phyloP scores from a whole-genome alignment of 2,888 invertebrate species.

The Scotopteryx bipunctaria region DNA sequence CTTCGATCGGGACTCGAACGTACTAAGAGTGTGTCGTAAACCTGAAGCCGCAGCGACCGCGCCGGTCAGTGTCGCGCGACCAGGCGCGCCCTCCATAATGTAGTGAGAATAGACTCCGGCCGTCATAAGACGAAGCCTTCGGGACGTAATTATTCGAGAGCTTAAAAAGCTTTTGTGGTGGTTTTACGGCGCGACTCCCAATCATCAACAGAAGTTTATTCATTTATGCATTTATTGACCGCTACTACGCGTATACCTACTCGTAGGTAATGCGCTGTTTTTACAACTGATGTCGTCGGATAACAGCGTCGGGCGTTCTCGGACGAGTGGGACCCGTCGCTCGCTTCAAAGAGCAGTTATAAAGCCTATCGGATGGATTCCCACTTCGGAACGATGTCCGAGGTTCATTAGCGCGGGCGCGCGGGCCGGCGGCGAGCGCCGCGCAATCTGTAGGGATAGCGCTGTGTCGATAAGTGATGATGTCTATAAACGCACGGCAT shows the following conservation, averaged over 20 bases:
- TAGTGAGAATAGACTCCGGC: no score
- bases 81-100: no score
- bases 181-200: not conserved
- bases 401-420: slow-evolving; percentile 6
- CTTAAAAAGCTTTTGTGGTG: not conserved
- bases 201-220: slow-evolving; percentile 3
- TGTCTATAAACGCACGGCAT: slow-evolving; percentile 25
- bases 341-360: slow-evolving; percentile 2
- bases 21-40: no score
- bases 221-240: slow-evolving; percentile 9
- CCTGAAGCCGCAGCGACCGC: no score
- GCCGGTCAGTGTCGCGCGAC: no score
- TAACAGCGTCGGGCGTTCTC: not conserved
- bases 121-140: not conserved
- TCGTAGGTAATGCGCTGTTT: not conserved
- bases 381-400: not conserved
- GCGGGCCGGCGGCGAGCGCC: not conserved
- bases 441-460: slow-evolving; percentile 7
- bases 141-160: not conserved
- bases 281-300: not conserved
- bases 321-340: not conserved
- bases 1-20: no score
- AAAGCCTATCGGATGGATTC: slow-evolving; percentile 9
- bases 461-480: slow-evolving; percentile 22
- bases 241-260: no score